Percentiles rank a stretch among this genome's conserved stretches.
Evolutionary conservation across 2,888 invertebrate genomes (phyloP).

Genomic region (Opisthograptis luteolata): DNA sequence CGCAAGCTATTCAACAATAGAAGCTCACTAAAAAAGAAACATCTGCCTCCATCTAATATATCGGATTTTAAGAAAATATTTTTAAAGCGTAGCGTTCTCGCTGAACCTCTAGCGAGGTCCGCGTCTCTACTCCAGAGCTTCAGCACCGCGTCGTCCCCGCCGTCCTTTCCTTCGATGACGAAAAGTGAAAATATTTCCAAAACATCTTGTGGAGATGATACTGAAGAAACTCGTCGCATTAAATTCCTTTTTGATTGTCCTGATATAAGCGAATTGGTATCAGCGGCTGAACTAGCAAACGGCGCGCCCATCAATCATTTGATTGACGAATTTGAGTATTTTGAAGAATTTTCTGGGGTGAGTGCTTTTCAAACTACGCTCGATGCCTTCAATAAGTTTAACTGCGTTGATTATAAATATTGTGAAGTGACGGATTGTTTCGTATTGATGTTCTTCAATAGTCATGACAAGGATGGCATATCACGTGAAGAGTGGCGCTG

Average conservation of each 20-base stretch:
- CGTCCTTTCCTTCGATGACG: conserved; percentile 57
- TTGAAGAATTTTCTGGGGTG: conserved; percentile 68
- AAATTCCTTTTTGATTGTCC: conserved; percentile 71
- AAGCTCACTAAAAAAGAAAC: conserved; percentile 65
- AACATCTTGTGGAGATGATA: conserved; percentile 36
- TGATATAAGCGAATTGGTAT: conserved; percentile 73
- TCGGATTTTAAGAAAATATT: conserved; percentile 69
- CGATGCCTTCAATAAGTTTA: conserved; percentile 68
- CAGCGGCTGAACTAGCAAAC: conserved; percentile 69
- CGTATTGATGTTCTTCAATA: conserved; percentile 74
- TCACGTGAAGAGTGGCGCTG: conserved; percentile 73
- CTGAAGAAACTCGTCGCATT: conserved; percentile 53
- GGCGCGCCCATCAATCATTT: conserved; percentile 59
- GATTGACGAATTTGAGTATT: conserved; percentile 71
- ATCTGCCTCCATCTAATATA: conserved; percentile 53
- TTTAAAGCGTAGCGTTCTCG: conserved; percentile 69
- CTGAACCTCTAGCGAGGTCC: conserved; percentile 60
- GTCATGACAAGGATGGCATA: conserved; percentile 67
- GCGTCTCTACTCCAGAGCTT: conserved; percentile 42
- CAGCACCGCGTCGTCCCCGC: conserved; percentile 43
- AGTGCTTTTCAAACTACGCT: conserved; percentile 64
- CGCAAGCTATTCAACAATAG: conserved; percentile 72
- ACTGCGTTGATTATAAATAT: conserved; percentile 76
- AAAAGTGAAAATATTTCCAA: conserved; percentile 51
- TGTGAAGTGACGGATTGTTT: conserved; percentile 74